Evolutionary conservation across 2,113 vertebrate genomes (phyloP), one percentile per base, ranked within the genome.

Genomic region (Megalops atlanticus): DNA sequence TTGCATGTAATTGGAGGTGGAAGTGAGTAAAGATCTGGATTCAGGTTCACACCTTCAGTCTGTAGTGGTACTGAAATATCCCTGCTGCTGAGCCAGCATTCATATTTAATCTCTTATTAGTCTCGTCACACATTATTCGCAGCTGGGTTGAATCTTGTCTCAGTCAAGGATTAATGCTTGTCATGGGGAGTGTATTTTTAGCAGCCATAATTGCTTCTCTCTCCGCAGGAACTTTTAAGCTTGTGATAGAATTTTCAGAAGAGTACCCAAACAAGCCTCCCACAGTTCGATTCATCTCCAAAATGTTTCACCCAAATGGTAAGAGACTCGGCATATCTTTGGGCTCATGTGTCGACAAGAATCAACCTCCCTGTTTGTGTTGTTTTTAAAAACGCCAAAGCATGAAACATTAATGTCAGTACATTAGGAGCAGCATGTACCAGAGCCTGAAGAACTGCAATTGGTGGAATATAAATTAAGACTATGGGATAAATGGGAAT

Each of bases 231-330:
- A 99, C 98, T 68, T 99, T 99, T 95, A 99, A 99, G 93, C 93
- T 99, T 92, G 95, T 98, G 91, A 99, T 99, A 95, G 98, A 99
- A 92, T 99, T 99, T 95, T 98, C 98, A 14, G 98, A 99, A 96
- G 98, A 99, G 91, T 99, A 99, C 91, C 98, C 98, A 85, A 99
- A 99, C 93, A 99, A 99, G 87, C 98, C 98, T 88, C 98, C 97
- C 84, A 99, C 97, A 86, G 98, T 99, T 93, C 96, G 97, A 86
- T 99, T 99, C 94, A 94, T 98, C 88, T 99, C 97, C 90, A 98
- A 97, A 96, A 99, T 99, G 98, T 99, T 99, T 92, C 98, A 99
- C 94, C 98, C 98, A 72, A 99, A 99, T 92, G 98, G 98, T 99
- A 90, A 96, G 95, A 88, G 84, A 78, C 86, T 0, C 24, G 12